These are phyloP conservation scores for Acrocyrtus sp. DNA, from an alignment of 2,888 invertebrate species.

Conservation along the genomic window DNA sequence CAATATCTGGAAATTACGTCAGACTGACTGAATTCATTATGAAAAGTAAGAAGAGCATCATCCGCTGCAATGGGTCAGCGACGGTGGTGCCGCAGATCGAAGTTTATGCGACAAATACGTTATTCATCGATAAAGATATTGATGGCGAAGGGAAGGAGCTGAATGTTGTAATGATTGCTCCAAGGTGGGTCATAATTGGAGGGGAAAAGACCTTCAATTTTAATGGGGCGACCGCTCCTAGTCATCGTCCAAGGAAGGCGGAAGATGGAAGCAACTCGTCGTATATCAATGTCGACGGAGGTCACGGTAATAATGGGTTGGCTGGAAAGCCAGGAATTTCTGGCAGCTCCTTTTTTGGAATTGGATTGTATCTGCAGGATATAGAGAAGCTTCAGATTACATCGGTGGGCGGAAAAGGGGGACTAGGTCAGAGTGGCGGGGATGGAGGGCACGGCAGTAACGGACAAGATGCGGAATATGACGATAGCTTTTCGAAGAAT, in stretches of 20 bases:
- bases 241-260: background rate
- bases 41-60: too few species aligned
- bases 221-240: background rate
- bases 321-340: slow-evolving; percentile 5
- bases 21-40: background rate
- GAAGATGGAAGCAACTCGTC: background rate
- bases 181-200: slow-evolving; percentile 7
- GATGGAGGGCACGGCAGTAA: background rate
- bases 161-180: slow-evolving; percentile 7
- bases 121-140: slow-evolving; percentile 10
- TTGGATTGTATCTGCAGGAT: background rate
- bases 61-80: too few species aligned
- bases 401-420: slow-evolving; percentile 1
- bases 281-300: background rate
- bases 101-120: slow-evolving; percentile 4
- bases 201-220: background rate
- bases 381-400: background rate
- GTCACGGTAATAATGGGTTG: background rate
- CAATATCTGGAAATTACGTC: background rate
- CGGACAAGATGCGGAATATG: background rate
- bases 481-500: too few species aligned
- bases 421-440: slow-evolving; percentile 6
- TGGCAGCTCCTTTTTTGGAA: slow-evolving; percentile 8
- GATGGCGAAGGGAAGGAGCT: slow-evolving; percentile 3
- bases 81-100: too few species aligned